Evolutionary conservation across 2,888 invertebrate genomes (phyloP), one percentile per base, ranked within the genome.

Genomic region (Osedax frankpressi): DNA sequence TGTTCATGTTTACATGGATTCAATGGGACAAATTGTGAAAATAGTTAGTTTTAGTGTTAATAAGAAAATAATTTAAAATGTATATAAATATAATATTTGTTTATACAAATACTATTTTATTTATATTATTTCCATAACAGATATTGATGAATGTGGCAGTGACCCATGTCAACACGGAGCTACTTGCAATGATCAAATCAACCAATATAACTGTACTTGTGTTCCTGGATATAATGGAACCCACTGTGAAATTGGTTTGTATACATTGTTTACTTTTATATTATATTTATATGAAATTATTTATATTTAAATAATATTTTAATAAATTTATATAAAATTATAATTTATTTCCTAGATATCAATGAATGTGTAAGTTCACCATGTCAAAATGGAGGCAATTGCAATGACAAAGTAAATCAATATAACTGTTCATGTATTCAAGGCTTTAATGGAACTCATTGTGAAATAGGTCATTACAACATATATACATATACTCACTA

Each of bases 311-410:
- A n/a, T n/a, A n/a, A n/a, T n/a, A n/a, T n/a, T n/a, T n/a, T n/a
- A n/a, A n/a, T n/a, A n/a, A n/a, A n/a, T n/a, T n/a, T n/a, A n/a
- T n/a, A n/a, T n/a, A n/a, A n/a, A n/a, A n/a, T n/a, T n/a, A n/a
- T n/a, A n/a, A n/a, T n/a, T n/a, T n/a, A n/a, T n/a, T n/a, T n/a
- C n/a, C n/a, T n/a, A 68, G 69, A 68, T 68, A 27, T 68, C 28
- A 68, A 68, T 6, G 69, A 68, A 27, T 68, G 69, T 68, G 3
- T 24, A 3, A 68, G 69, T 28, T 68, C 69, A 27, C 69, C 69
- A n/a, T 68, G 69, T 68, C 3, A 6, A 68, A 68, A 68, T 24
- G 69, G 69, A 28, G 69, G 69, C 69, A 68, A 1, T 3, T 68
- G 69, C 69, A 68, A 1, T 27, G 69, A 68, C 69, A 11, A n/a